Evolutionary conservation across 2,113 vertebrate genomes (phyloP).

Genomic region (Pelecanoides urinatrix): DNA sequence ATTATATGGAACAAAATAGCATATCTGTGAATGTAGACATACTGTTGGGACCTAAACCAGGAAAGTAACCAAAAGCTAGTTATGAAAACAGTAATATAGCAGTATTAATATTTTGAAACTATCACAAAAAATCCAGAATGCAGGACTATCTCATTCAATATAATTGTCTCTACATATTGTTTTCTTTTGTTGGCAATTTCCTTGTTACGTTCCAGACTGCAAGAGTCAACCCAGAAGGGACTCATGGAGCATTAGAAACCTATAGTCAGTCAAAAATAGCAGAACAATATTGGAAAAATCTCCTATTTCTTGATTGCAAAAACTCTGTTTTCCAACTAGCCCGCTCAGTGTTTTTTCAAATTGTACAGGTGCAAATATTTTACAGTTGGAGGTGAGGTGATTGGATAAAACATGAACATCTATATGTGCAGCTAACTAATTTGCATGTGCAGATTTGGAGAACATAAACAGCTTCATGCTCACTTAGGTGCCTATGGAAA

Average conservation of each 20-base stretch:
- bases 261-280: background rate
- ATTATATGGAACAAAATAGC: background rate
- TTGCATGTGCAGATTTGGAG: background rate
- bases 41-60: background rate
- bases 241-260: background rate
- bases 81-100: background rate
- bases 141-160: background rate
- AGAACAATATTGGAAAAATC: background rate
- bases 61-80: background rate
- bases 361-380: background rate
- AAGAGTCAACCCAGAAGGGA: background rate
- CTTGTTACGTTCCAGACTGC: background rate
- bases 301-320: background rate
- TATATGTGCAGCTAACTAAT: background rate
- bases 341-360: background rate
- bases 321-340: background rate
- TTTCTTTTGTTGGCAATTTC: background rate
- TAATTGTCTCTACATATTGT: background rate
- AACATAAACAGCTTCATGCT: conserved; percentile 38
- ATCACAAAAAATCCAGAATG: background rate
- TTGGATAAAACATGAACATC: background rate
- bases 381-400: background rate
- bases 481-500: background rate
- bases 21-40: background rate
- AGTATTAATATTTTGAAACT: background rate